These are phyloP conservation scores for Philereme transversata DNA, from an alignment of 2,888 invertebrate genomes.

Conservation along the genomic window DNA sequence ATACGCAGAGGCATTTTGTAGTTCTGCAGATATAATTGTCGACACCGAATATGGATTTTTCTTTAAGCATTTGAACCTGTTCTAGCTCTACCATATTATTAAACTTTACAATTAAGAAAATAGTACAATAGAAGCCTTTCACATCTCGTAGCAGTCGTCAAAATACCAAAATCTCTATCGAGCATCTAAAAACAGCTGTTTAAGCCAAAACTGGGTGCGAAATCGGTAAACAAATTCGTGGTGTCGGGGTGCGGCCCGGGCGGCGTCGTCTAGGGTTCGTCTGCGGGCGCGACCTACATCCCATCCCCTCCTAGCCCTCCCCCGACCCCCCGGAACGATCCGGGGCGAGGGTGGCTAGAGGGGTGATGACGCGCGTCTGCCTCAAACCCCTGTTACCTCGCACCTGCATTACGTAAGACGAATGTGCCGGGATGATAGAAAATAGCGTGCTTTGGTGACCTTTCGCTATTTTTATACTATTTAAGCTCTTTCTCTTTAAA, in stretches of 20 bases:
- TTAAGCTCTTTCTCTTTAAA: conserved; percentile 13
- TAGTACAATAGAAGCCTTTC: neutral
- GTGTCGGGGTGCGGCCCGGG: conserved; percentile 51
- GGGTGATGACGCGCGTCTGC: conserved; percentile 43
- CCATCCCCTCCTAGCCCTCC: conserved; percentile 30
- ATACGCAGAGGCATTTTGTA: conserved; percentile 11
- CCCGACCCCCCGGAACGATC: conserved; percentile 39
- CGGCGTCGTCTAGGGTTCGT: conserved; percentile 78
- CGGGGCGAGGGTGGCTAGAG: conserved; percentile 48
- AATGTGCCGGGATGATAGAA: conserved; percentile 56
- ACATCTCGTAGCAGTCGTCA: neutral
- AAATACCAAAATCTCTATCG: conserved; percentile 1
- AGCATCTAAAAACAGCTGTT: conserved; percentile 38
- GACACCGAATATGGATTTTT: conserved; percentile 8
- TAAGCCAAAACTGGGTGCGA: conserved; percentile 30
- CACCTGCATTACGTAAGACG: conserved; percentile 74
- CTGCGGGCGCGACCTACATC: conserved; percentile 80
- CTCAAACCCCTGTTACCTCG: conserved; percentile 45
- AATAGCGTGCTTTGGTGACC: conserved; percentile 30
- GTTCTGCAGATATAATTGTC: conserved; percentile 21
- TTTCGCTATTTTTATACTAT: conserved; percentile 19
- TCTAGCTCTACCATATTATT: too few species aligned
- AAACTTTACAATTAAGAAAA: neutral
- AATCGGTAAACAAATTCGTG: conserved; percentile 41
- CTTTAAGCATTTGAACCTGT: neutral